These are phyloP conservation scores for Prionailurus viverrinus DNA, from an alignment of 2,113 vertebrate genomes.

Conservation along the genomic window DNA sequence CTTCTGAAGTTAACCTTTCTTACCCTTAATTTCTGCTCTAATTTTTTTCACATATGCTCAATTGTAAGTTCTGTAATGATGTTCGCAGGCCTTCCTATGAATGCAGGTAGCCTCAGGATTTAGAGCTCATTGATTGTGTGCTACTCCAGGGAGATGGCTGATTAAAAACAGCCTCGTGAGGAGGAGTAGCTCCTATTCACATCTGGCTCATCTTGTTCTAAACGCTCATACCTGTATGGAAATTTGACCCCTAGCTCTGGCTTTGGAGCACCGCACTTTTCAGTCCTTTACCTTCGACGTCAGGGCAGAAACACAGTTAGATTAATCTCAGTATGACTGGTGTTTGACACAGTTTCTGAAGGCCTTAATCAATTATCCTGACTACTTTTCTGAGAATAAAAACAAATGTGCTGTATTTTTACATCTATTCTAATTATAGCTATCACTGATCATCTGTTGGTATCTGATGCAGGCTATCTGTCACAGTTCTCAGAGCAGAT, in stretches of 20 bases:
- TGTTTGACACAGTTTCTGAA: constrained; percentile 80
- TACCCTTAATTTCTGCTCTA: constrained; percentile 87
- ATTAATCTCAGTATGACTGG: constrained; percentile 78
- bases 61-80: constrained; percentile 80
- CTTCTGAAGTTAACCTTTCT: constrained; percentile 80
- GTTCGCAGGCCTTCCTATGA: constrained; percentile 80
- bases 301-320: constrained; percentile 77
- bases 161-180: constrained; percentile 88
- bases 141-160: constrained; percentile 86
- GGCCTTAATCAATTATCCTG: constrained; percentile 72
- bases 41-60: constrained; percentile 84
- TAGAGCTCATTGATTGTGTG: constrained; percentile 86
- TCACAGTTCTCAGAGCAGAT: constrained; percentile 73
- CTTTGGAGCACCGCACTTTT: constrained; percentile 80
- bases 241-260: constrained; percentile 82
- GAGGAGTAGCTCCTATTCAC: constrained; percentile 82
- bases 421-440: constrained; percentile 50
- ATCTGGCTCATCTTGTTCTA: constrained; percentile 87
- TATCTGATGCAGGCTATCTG: constrained; percentile 59
- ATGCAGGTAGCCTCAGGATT: constrained; percentile 88
- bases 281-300: constrained; percentile 69
- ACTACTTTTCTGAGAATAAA: constrained; percentile 25
- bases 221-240: constrained; percentile 85
- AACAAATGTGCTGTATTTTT: constrained; percentile 45
- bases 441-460: constrained; percentile 67